Evolutionary conservation across 2,113 vertebrate genomes (phyloP), one percentile per base, ranked within the genome.

Genomic region (Leucopsar rothschildi): DNA sequence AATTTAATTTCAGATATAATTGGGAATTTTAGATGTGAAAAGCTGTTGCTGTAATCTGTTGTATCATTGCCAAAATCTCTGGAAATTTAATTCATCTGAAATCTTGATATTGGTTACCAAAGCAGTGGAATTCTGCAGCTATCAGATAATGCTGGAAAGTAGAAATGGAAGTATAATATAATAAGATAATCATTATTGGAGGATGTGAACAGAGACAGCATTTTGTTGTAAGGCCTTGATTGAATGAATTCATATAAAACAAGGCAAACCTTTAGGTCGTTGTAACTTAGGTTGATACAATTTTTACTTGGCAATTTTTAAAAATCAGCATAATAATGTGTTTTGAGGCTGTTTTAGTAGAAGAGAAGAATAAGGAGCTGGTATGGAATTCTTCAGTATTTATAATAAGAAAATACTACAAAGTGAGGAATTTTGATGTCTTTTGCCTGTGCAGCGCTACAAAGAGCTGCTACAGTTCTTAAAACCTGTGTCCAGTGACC

Each of bases 1-100:
- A 39, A 39, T 95, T 94, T 35, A 70, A 91, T 96, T 95, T 90
- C 71, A 87, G 24, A 60, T 10, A 9, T 87, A 86, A 73, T 40
- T 88, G 57, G 42, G 45, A 65, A 65, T 21, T 91, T 92, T 71
- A 95, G 64, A 73, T 96, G 69, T 82, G 50, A 86, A 81, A 90
- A 52, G 13, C 42, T 86, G 20, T 75, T 88, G 37, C 66, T 83
- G 92, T 94, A 93, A 94, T 95, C 78, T 88, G 35, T 80, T 55
- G 8, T 45, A 23, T 85, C 44, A 24, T 39, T 80, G 83, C 45
- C 68, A 97, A 96, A 95, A 66, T 64, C 28, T 82, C 88, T 55
- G 56, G 85, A 90, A 95, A 94, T 86, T 68, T 16, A 89, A 90
- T 61, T 89, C 0, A 25, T 52, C 90, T 94, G 61, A 93, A 91